Percentiles rank a stretch among this genome's conserved stretches.
Evolutionary conservation across 2,888 invertebrate species (phyloP).

Genomic region (Troides oblongomaculatus): DNA sequence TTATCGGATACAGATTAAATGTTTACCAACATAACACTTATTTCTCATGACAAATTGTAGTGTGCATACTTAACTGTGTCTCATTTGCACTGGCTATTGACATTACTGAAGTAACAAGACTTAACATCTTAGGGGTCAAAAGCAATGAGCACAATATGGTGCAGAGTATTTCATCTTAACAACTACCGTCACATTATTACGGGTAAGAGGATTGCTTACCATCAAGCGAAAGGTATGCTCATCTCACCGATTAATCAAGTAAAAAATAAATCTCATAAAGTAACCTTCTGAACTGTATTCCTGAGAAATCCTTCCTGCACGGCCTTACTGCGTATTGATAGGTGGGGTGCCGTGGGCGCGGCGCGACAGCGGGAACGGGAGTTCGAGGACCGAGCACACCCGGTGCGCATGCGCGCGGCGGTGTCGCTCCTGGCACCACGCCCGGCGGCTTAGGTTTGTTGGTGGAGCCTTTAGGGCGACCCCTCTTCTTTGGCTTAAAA

Average conservation of each 20-base stretch:
- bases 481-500: slow-evolving; percentile 71
- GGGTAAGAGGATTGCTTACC: too few species aligned
- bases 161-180: too few species aligned
- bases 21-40: too few species aligned
- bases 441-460: slow-evolving; percentile 55
- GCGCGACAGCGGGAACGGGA: slow-evolving; percentile 39
- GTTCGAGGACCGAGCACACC: slow-evolving; percentile 34
- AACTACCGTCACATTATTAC: too few species aligned
- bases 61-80: too few species aligned
- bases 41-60: too few species aligned
- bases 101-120: too few species aligned
- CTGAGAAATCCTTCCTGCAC: slow-evolving; percentile 75
- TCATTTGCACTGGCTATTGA: too few species aligned
- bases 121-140: too few species aligned
- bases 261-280: slow-evolving; percentile 14
- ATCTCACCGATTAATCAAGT: neutral
- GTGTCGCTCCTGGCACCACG: slow-evolving; percentile 31
- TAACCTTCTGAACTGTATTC: slow-evolving; percentile 75
- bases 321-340: slow-evolving; percentile 72
- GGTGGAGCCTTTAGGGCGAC: slow-evolving; percentile 75
- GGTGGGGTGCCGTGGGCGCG: slow-evolving; percentile 58
- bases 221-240: too few species aligned
- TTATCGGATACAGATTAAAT: too few species aligned
- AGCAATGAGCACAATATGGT: too few species aligned
- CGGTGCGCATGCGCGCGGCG: slow-evolving; percentile 35